Evolutionary conservation across 2,888 invertebrate genomes (phyloP).

Genomic region (Oligia strigilis): DNA sequence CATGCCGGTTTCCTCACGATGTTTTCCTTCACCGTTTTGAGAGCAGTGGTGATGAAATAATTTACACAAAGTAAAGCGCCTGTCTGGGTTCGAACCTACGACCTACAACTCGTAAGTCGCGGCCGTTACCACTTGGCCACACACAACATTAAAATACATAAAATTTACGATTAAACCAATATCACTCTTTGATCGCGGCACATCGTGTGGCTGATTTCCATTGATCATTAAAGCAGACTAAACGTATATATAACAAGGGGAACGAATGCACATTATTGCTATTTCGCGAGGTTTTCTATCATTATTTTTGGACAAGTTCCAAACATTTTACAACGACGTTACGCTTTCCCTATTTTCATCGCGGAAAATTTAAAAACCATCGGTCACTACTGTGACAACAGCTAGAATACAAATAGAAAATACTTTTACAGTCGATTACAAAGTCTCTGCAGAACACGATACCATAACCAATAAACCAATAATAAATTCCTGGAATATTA

Average conservation of each 20-base stretch:
- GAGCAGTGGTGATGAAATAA: too few species aligned
- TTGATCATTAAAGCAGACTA: slow-evolving; percentile 63
- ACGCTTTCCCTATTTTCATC: slow-evolving; percentile 90
- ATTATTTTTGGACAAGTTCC: slow-evolving; percentile 87
- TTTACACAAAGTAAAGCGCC: too few species aligned
- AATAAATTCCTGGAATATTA: background rate
- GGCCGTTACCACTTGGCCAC: too few species aligned
- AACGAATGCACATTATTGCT: slow-evolving; percentile 80
- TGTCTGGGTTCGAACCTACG: too few species aligned
- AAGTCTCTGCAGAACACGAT: slow-evolving; percentile 71
- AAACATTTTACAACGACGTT: slow-evolving; percentile 87
- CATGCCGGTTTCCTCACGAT: too few species aligned
- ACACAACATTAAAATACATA: too few species aligned
- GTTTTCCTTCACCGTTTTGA: too few species aligned
- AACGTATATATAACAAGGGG: slow-evolving; percentile 67
- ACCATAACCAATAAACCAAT: slow-evolving; percentile 27
- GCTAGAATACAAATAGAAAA: slow-evolving; percentile 88
- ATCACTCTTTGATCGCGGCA: slow-evolving; percentile 39
- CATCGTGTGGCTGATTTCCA: slow-evolving; percentile 57
- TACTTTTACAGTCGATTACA: slow-evolving; percentile 89
- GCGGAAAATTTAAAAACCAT: slow-evolving; percentile 90
- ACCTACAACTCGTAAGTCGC: too few species aligned
- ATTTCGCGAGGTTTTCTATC: slow-evolving; percentile 85
- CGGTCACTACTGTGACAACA: slow-evolving; percentile 89
- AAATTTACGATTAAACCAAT: slow-evolving; percentile 43